Conservation (phyloP, 2,113 vertebrate genomes). For the Dasyornis broadbenti region DNA sequence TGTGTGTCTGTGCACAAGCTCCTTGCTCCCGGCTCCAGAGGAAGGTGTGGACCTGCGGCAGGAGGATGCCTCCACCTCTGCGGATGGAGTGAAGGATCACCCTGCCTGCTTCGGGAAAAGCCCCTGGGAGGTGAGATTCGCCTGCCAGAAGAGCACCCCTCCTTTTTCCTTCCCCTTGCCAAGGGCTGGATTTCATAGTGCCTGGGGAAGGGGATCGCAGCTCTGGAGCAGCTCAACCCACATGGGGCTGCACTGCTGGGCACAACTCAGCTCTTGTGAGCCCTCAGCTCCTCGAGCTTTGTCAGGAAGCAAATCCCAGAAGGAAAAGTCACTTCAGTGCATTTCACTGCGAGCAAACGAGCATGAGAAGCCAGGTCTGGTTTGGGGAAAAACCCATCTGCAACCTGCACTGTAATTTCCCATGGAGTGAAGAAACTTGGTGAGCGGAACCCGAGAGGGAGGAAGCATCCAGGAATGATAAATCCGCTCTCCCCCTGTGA, state of each 20-base stretch:
- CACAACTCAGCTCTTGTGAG: not conserved
- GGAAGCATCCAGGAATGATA: not conserved
- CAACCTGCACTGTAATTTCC: not conserved
- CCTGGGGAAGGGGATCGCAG: not conserved
- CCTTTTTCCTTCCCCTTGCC: not conserved
- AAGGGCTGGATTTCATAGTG: not conserved
- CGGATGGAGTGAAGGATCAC: not conserved
- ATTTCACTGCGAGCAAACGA: not conserved
- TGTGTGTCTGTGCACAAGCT: not conserved
- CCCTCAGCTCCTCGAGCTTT: not conserved
- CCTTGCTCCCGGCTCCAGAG: fast-evolving
- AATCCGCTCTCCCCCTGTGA: not conserved
- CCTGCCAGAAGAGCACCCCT: not conserved
- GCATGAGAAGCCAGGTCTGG: not conserved
- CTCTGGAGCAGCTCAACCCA: not conserved
- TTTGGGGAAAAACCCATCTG: not conserved
- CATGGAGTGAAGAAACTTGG: not conserved
- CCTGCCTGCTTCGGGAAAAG: not conserved
- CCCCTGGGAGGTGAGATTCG: not conserved
- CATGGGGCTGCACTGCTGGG: not conserved
- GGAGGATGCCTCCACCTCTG: not conserved
- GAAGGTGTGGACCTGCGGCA: not conserved
- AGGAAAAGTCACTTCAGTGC: not conserved
- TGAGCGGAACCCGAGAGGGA: not conserved
- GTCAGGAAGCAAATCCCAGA: not conserved